Percentiles rank a stretch among this genome's conserved stretches.
These are phyloP conservation scores for Tyrophagus putrescentiae DNA, from an alignment of 1,140 invertebrate genomes.

Conservation along the genomic window DNA sequence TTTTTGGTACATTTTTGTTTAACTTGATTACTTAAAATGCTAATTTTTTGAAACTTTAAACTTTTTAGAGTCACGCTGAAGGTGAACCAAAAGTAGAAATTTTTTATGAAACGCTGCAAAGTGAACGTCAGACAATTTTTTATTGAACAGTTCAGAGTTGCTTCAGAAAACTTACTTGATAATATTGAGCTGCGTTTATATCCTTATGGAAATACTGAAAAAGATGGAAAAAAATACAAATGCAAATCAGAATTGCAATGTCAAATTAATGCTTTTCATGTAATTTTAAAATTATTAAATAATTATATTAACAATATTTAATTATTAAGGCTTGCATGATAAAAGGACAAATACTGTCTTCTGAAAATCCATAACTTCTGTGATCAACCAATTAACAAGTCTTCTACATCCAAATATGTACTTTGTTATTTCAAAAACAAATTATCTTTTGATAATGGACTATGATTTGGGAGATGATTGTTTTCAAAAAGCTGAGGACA, in stretches of 20 bases:
- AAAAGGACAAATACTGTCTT: neutral
- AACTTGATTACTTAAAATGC: too few relatives aligned
- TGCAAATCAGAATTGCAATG: slow-evolving; percentile 17
- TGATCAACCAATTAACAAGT: neutral
- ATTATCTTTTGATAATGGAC: neutral
- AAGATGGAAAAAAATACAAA: neutral
- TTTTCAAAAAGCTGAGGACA: neutral
- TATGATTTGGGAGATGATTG: slow-evolving; percentile 5
- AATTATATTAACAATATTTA: neutral
- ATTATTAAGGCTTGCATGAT: neutral
- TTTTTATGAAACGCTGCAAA: slow-evolving; percentile 15
- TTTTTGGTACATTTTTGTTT: too few relatives aligned
- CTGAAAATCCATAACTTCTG: too few relatives aligned
- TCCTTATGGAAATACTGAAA: slow-evolving; percentile 16
- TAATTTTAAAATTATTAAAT: slow-evolving; percentile 11
- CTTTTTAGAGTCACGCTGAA: too few relatives aligned
- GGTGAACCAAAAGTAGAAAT: slow-evolving; percentile 17
- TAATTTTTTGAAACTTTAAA: too few relatives aligned
- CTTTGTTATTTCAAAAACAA: slow-evolving; percentile 14
- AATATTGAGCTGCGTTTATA: slow-evolving; percentile 11
- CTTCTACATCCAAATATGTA: neutral
- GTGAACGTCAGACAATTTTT: slow-evolving; percentile 1
- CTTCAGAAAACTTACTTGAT: slow-evolving; percentile 11
- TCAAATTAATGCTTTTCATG: slow-evolving; percentile 9
- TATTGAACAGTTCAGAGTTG: slow-evolving; percentile 16